These are phyloP conservation scores for Neoarius graeffei DNA, from an alignment of 2,113 vertebrate genomes.

Conservation along the genomic window DNA sequence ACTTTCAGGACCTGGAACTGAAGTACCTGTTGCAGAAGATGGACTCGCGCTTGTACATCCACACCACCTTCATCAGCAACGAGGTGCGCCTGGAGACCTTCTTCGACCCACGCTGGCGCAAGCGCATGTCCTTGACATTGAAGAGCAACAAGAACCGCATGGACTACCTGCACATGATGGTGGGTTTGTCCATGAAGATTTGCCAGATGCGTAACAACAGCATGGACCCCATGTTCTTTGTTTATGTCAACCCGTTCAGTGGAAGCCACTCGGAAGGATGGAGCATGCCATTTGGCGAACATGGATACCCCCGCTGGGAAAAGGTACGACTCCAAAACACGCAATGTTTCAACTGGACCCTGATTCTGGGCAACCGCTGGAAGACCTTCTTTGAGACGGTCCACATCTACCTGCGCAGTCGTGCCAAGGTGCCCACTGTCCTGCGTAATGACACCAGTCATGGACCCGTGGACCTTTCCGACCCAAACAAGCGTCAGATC, in stretches of 20 bases:
- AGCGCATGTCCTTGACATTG: slow-evolving; percentile 98
- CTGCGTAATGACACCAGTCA: slow-evolving; percentile 94
- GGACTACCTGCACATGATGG: slow-evolving; percentile 99
- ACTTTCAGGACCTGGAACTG: slow-evolving; percentile 99
- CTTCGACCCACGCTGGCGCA: slow-evolving; percentile 97
- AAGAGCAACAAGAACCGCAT: slow-evolving; percentile 99
- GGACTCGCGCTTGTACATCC: slow-evolving; percentile 96
- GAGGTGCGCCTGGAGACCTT: slow-evolving; percentile 98
- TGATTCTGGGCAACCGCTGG: slow-evolving; percentile 94
- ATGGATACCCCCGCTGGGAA: slow-evolving; percentile 96
- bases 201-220: slow-evolving; percentile 99
- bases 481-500: slow-evolving; percentile 95
- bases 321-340: slow-evolving; percentile 92
- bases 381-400: slow-evolving; percentile 99
- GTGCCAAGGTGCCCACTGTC: slow-evolving; percentile 89
- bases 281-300: slow-evolving; percentile 98
- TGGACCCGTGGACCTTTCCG: slow-evolving; percentile 94
- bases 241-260: slow-evolving; percentile 97
- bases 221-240: slow-evolving; percentile 97
- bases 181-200: slow-evolving; percentile 97
- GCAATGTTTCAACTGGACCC: slow-evolving; percentile 99
- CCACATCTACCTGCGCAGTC: slow-evolving; percentile 97
- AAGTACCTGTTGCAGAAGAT: slow-evolving; percentile 98
- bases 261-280: slow-evolving; percentile 98
- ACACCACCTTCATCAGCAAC: slow-evolving; percentile 98